Base-by-base conservation (phyloP, 2,797 vertebrate species). In the Phylloscopus collybita region DNA sequence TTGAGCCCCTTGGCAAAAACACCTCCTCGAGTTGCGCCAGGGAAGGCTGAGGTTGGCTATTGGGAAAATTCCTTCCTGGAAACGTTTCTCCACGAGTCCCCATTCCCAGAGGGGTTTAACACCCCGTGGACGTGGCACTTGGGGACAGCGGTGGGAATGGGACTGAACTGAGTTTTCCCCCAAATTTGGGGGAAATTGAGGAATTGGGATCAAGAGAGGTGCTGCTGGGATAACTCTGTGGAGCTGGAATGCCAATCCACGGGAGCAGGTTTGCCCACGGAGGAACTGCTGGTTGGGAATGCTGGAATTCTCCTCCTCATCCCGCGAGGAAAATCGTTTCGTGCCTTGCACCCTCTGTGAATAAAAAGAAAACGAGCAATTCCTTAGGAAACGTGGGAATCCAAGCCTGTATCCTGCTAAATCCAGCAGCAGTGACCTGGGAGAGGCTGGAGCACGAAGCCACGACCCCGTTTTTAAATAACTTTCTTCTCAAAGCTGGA, bases 21-120 rank as follows among this genome's bases (percentile, higher is more conserved):
- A 13, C 0, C 0, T 3, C 30, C 30, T 6, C 8, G 13, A 1
- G 13, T 4, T 11, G 5, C 34, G 19, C 23, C 40, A 10, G 38
- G 14, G 15, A 5, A 38, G 3, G 7, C 38, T 47, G 10, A 20
- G 11, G 21, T 6, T 11, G 56, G 22, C 36, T 32, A 1, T 4
- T 5, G 21, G 16, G 21, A 45, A 30, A 30, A 44, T 36, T 36
- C 38, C 32, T n/a, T 27, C 34, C 34, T 12, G 21, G 26, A 25
- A 54, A 44, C 7, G 10, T 13, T 3, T 34, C 4, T 5, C 30
- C 59, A 22, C 18, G 29, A 22, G 7, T 23, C 7, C 38, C 49
- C 49, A 25, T 36, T 7, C 50, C 50, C 5, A 2, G 10, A 17
- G 23, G 60, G 59, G 27, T 27, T 34, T 18, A 17, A 14, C 16